A percentile compares a stretch with the other conserved stretches of the same genome.
phyloP scores from a whole-genome alignment of 2,888 invertebrate species.

The Toxonevra muliebris region DNA sequence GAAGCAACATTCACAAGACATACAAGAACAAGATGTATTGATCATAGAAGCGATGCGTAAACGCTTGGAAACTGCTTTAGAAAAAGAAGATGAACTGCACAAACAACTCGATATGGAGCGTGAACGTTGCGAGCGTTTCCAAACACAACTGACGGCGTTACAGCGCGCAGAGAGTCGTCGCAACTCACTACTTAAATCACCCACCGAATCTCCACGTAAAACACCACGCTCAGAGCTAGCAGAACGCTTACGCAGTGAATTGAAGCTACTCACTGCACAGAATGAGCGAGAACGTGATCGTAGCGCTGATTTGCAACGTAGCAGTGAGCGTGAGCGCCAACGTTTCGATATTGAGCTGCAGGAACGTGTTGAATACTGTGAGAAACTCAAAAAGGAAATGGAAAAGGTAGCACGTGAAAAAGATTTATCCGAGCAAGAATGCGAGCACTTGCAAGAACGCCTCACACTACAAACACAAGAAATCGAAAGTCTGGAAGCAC shows the following conservation, averaged over 20 bases:
- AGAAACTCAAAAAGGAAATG: slow-evolving; percentile 63
- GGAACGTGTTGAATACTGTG: slow-evolving; percentile 63
- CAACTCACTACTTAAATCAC: slow-evolving; percentile 58
- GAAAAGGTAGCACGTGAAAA: slow-evolving; percentile 62
- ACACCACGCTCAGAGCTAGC: slow-evolving; percentile 64
- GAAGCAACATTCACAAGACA: slow-evolving; percentile 68
- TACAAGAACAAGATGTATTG: slow-evolving; percentile 73
- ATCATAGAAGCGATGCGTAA: slow-evolving; percentile 74
- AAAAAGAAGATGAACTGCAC: slow-evolving; percentile 72
- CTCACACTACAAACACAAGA: slow-evolving; percentile 61
- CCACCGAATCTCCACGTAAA: slow-evolving; percentile 62
- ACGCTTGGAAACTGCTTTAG: slow-evolving; percentile 72
- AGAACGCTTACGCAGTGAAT: slow-evolving; percentile 67
- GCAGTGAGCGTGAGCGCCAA: slow-evolving; percentile 64
- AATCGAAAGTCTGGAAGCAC: slow-evolving; percentile 67
- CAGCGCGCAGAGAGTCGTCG: slow-evolving; percentile 62
- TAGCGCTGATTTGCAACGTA: slow-evolving; percentile 65
- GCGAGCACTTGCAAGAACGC: slow-evolving; percentile 62
- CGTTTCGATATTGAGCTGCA: slow-evolving; percentile 63
- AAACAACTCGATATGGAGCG: slow-evolving; percentile 69
- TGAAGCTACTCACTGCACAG: slow-evolving; percentile 67
- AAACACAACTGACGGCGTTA: slow-evolving; percentile 63
- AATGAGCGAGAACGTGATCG: slow-evolving; percentile 68
- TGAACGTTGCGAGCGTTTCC: slow-evolving; percentile 66
- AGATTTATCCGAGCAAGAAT: slow-evolving; percentile 56